These are phyloP conservation scores for Pelvicachromis taeniatus DNA, from an alignment of 2,113 vertebrate species.

Conservation along the genomic window DNA sequence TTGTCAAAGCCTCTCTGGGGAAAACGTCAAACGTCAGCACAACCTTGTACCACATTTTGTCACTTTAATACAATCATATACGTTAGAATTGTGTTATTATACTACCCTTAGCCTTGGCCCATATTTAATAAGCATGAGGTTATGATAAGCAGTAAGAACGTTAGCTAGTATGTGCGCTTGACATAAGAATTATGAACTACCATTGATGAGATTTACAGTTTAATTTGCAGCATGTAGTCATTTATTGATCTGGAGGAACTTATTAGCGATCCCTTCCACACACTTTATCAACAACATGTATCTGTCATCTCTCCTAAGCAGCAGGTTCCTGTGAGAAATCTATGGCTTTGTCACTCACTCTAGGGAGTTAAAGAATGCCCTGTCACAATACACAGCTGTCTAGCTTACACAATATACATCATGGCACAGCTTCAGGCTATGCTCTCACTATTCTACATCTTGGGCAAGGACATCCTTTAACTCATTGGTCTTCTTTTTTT, in stretches of 20 bases:
- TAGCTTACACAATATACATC: conserved; percentile 13
- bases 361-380: conserved; percentile 33
- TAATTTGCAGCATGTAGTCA: conserved; percentile 53
- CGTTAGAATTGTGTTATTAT: neutral
- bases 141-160: conserved; percentile 30
- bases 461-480: neutral
- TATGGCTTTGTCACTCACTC: conserved; percentile 45
- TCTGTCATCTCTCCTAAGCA: conserved; percentile 48
- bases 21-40: neutral
- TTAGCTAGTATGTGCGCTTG: conserved; percentile 68
- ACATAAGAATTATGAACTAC: conserved; percentile 20
- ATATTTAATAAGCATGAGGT: neutral
- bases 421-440: neutral
- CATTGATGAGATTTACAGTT: conserved; percentile 53
- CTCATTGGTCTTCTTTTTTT: neutral
- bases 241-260: conserved; percentile 57
- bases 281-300: conserved; percentile 25
- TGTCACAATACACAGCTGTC: conserved; percentile 20
- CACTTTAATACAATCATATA: neutral
- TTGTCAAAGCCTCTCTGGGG: neutral
- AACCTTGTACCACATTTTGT: neutral
- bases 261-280: conserved; percentile 41
- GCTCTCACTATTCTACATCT: neutral
- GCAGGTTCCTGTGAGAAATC: conserved; percentile 53
- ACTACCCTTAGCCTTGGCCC: neutral